Evolutionary conservation across 2,113 vertebrate genomes (phyloP).

Genomic region (Chaetura pelagica): DNA sequence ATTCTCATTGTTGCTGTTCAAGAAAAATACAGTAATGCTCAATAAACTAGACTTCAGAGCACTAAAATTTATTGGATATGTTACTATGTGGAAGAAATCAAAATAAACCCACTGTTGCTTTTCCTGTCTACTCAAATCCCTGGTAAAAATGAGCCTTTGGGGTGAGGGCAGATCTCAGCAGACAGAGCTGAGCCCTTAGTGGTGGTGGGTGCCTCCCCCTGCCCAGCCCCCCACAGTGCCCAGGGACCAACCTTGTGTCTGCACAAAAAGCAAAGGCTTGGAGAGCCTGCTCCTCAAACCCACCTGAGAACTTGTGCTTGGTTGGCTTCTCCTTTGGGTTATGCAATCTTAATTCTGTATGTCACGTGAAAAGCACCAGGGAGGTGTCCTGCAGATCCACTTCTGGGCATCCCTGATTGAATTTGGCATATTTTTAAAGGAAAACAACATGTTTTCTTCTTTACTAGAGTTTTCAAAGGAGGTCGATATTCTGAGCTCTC

Average conservation of each 20-base stretch:
- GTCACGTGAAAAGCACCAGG: background rate
- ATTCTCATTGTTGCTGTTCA: constrained; percentile 12
- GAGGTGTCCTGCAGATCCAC: background rate
- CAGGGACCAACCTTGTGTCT: background rate
- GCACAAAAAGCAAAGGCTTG: background rate
- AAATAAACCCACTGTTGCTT: background rate
- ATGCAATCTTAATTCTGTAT: background rate
- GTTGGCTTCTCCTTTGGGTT: background rate
- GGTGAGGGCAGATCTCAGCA: background rate
- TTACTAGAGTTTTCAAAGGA: background rate
- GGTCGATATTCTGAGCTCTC: background rate
- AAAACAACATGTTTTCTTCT: background rate
- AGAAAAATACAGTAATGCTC: constrained; percentile 26
- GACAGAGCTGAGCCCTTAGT: background rate
- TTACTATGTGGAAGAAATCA: constrained; percentile 2
- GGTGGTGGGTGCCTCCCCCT: background rate
- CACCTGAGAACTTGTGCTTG: background rate
- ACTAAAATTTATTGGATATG: constrained; percentile 23
- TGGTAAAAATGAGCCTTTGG: background rate
- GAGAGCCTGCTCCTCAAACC: background rate
- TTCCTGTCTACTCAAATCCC: background rate
- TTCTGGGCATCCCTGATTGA: background rate
- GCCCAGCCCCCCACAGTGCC: background rate
- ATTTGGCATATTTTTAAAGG: background rate
- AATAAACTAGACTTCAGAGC: constrained; percentile 34